Evolutionary conservation across 2,888 invertebrate genomes (phyloP).

Genomic region (Pantelozetes paolii): DNA sequence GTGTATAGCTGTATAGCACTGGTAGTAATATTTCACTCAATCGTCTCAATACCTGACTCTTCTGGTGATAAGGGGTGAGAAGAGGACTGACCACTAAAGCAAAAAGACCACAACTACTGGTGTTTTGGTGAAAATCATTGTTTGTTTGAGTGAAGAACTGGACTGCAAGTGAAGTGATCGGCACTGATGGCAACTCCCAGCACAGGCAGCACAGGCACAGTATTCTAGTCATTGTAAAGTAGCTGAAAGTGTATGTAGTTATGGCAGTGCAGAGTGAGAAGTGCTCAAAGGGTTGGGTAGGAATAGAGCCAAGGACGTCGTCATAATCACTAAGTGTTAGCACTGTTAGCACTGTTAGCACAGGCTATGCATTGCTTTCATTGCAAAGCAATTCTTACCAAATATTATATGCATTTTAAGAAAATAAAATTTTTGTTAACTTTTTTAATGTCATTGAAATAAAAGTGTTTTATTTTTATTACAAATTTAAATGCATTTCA

Average conservation of each 20-base stretch:
- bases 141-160: background rate
- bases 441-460: constrained; percentile 29
- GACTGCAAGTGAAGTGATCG: constrained; percentile 17
- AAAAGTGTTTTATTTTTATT: constrained; percentile 1
- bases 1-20: background rate
- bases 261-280: constrained; percentile 23
- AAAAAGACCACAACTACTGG: background rate
- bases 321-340: constrained; percentile 32
- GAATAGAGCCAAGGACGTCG: constrained; percentile 32
- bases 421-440: constrained; percentile 23
- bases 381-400: background rate
- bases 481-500: background rate
- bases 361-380: background rate
- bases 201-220: constrained; percentile 14
- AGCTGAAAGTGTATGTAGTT: background rate
- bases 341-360: constrained; percentile 17
- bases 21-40: background rate
- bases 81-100: constrained; percentile 1
- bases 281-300: constrained; percentile 35
- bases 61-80: background rate
- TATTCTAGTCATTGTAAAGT: constrained; percentile 14
- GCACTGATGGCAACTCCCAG: constrained; percentile 27
- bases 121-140: background rate
- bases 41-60: constrained; percentile 27
- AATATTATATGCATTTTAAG: background rate